Base-by-base conservation (phyloP, 2,113 vertebrate species). In the Accipiter cooperii region DNA sequence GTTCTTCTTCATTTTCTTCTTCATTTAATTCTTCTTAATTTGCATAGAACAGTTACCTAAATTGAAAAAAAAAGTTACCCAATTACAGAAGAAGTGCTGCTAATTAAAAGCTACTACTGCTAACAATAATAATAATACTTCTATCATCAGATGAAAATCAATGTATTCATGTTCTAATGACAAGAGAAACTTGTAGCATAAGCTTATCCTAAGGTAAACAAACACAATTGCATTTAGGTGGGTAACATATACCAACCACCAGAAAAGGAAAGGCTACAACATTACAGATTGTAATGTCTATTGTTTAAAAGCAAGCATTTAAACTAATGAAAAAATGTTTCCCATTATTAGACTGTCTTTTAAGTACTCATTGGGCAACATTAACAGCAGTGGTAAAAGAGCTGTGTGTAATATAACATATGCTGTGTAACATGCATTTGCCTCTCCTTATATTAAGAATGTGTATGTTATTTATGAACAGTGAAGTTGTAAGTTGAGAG, bases 401-500 rank as follows among this genome's bases (percentile, higher is more conserved):
- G 52, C 75, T 70, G 3, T n/a, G 54, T 73, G 29, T 26, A 51
- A 40, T 34, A 12, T 9, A 95, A 68, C 77, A 90, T 60, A 36
- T 42, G 57, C 52, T 69, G 51, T 31, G 11, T 46, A 64, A 73
- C 73, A 57, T 25, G 40, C 25, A 33, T 91, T 87, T 93, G 40
- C 74, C 66, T 75, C 63, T 74, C 34, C 76, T 93, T 57, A 18
- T 22, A 42, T 63, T 64, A 91, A 83, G 82, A 78, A 80, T 6
- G 34, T 24, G 13, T 13, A 31, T 29, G 64, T 94, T 93, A 89
- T 96, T 96, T 97, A 96, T 84, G 93, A 92, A 46, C 61, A 95
- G 91, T 12, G 69, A 92, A 90, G 65, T 19, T 90, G 34, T 90
- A 92, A 93, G 58, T 95, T 84, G 83, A 79, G 94, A 95, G 84